Conservation (phyloP, 1,140 invertebrate genomes). For the Colletes latitarsis region DNA sequence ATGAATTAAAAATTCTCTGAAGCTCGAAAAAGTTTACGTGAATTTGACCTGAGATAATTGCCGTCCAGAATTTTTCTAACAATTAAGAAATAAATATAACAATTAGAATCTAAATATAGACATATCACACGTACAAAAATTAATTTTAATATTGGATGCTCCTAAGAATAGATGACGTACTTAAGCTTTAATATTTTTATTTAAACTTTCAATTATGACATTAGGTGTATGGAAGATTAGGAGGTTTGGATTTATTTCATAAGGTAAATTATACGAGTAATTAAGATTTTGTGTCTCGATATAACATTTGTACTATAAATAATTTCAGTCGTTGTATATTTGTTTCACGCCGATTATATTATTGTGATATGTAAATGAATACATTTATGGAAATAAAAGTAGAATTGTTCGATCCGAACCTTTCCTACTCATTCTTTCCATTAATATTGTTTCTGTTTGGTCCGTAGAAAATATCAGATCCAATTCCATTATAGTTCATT, state of each 20-base stretch:
- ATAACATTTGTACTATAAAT: background rate
- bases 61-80: too few relatives aligned
- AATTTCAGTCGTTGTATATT: background rate
- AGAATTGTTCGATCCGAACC: background rate
- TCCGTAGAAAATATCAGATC: too few relatives aligned
- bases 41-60: too few relatives aligned
- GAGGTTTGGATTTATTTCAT: slow-evolving; percentile 13
- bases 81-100: too few relatives aligned
- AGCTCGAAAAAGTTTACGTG: too few relatives aligned
- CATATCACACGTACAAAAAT: too few relatives aligned
- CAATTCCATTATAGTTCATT: too few relatives aligned
- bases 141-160: background rate
- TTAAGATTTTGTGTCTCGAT: background rate
- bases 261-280: background rate
- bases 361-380: background rate
- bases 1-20: too few relatives aligned
- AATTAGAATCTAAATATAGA: too few relatives aligned
- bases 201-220: background rate
- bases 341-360: background rate
- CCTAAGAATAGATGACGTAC: slow-evolving; percentile 32
- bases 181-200: slow-evolving; percentile 29
- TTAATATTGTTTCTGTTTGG: too few relatives aligned
- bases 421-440: background rate
- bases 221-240: slow-evolving; percentile 26
- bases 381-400: slow-evolving; percentile 28